Percentiles rank a stretch among this genome's conserved stretches.
Evolutionary conservation across 37 sponge, comb jelly and placozoan genomes (phyloP).

Genomic region (Cliona cf. orientalis): DNA sequence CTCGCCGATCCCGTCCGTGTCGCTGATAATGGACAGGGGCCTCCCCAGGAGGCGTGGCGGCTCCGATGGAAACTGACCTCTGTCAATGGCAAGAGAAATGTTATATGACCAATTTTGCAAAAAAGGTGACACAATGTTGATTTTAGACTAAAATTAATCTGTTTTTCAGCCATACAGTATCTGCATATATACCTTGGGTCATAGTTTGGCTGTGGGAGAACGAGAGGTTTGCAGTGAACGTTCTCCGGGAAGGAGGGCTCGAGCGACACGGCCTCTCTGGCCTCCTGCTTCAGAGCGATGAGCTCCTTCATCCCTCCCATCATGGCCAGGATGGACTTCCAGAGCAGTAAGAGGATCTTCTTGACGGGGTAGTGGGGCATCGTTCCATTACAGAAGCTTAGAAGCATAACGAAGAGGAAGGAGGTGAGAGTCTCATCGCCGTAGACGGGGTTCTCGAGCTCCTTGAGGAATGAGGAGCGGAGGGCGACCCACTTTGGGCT

Average conservation of each 20-base stretch:
- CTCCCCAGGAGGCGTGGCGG: slow-evolving; percentile 20
- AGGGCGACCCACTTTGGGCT: slow-evolving; percentile 35
- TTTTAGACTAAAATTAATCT: not conserved
- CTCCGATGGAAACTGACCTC: slow-evolving; percentile 1
- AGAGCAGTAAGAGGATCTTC: slow-evolving; percentile 84
- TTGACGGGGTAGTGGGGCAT: slow-evolving; percentile 87
- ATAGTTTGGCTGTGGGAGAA: slow-evolving; percentile 32
- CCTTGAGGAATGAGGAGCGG: slow-evolving; percentile 61
- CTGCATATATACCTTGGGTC: slow-evolving; percentile 28
- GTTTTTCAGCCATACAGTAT: not conserved
- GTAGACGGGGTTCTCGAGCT: slow-evolving; percentile 47
- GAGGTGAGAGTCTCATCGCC: slow-evolving; percentile 64
- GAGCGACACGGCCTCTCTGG: slow-evolving; percentile 57
- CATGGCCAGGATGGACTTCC: slow-evolving; percentile 82
- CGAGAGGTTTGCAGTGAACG: slow-evolving; percentile 29
- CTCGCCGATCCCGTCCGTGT: slow-evolving; percentile 35
- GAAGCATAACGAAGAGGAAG: slow-evolving; percentile 79
- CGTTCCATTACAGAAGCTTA: slow-evolving; percentile 81
- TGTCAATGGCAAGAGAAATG: not conserved
- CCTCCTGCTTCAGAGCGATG: slow-evolving; percentile 53
- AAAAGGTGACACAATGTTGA: not conserved
- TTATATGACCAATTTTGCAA: not conserved
- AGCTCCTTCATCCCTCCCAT: slow-evolving; percentile 76
- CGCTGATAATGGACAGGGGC: slow-evolving; percentile 22
- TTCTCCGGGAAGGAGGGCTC: slow-evolving; percentile 51